Evolutionary conservation across 1,140 invertebrate genomes (phyloP).

Genomic region (Gryon sp.): DNA sequence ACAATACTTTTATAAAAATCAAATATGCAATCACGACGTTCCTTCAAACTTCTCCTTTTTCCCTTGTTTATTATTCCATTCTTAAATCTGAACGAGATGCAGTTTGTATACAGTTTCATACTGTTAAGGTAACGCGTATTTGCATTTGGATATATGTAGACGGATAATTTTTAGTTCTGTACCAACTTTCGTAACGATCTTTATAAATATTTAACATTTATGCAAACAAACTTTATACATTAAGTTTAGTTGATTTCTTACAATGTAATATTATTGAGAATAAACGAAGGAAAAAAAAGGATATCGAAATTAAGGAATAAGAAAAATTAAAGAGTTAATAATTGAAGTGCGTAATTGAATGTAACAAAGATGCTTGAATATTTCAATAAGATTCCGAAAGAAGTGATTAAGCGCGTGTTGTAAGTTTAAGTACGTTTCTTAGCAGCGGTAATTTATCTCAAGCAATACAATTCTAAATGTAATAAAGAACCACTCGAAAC

Average conservation of each 20-base stretch:
- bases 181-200: slow-evolving; percentile 34
- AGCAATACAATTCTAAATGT: slow-evolving; percentile 4
- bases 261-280: slow-evolving; percentile 14
- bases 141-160: slow-evolving; percentile 56
- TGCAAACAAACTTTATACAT: slow-evolving; percentile 11
- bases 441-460: slow-evolving; percentile 24
- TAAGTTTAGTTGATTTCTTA: slow-evolving; percentile 20
- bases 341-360: background rate
- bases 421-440: slow-evolving; percentile 27
- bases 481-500: slow-evolving; percentile 33
- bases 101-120: slow-evolving; percentile 56
- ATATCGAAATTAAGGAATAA: too few species aligned
- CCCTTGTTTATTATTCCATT: slow-evolving; percentile 61
- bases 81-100: slow-evolving; percentile 58
- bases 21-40: slow-evolving; percentile 61
- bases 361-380: too few species aligned
- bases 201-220: slow-evolving; percentile 50
- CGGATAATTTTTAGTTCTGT: slow-evolving; percentile 50
- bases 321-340: too few species aligned
- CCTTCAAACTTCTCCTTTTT: slow-evolving; percentile 46
- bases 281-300: too few species aligned
- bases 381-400: too few species aligned
- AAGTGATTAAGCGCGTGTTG: background rate
- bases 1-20: slow-evolving; percentile 58
- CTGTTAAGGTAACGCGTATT: slow-evolving; percentile 53